Conservation (phyloP, 1,140 invertebrate species). For the Tetramorium simillimum region DNA sequence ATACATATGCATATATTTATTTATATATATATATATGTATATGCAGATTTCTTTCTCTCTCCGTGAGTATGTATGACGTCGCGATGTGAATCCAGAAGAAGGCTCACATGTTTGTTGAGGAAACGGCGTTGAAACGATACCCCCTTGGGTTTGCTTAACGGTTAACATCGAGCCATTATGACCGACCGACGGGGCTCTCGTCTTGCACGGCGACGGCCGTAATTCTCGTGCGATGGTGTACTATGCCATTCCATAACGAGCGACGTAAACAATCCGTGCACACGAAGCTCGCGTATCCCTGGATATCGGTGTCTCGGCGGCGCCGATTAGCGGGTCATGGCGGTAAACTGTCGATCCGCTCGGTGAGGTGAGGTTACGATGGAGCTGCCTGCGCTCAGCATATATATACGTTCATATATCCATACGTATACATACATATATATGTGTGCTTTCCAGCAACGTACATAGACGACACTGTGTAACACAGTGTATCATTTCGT, state of each 20-base stretch:
- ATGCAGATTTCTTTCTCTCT: not conserved
- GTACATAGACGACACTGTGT: too few relatives aligned
- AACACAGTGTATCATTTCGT: too few relatives aligned
- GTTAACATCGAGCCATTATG: slow-evolving; percentile 14
- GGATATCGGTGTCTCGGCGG: not conserved
- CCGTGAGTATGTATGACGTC: not conserved
- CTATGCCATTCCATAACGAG: slow-evolving; percentile 31
- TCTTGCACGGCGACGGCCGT: not conserved
- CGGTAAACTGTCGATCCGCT: slow-evolving; percentile 19
- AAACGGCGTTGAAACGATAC: not conserved
- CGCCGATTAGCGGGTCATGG: not conserved
- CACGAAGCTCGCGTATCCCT: not conserved
- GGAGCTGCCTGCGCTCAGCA: not conserved
- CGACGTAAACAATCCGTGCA: not conserved
- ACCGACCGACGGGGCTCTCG: not conserved
- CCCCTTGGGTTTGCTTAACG: not conserved
- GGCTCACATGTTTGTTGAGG: slow-evolving; percentile 27
- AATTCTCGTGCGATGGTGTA: not conserved
- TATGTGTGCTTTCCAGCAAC: too few relatives aligned
- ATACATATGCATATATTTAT: slow-evolving; percentile 1
- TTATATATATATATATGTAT: slow-evolving; percentile 15
- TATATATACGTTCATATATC: not conserved
- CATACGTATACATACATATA: too few relatives aligned
- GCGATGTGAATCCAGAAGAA: not conserved
- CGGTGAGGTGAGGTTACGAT: not conserved